Base-by-base conservation (phyloP, 2,113 vertebrate species). In the Stegastes partitus region DNA sequence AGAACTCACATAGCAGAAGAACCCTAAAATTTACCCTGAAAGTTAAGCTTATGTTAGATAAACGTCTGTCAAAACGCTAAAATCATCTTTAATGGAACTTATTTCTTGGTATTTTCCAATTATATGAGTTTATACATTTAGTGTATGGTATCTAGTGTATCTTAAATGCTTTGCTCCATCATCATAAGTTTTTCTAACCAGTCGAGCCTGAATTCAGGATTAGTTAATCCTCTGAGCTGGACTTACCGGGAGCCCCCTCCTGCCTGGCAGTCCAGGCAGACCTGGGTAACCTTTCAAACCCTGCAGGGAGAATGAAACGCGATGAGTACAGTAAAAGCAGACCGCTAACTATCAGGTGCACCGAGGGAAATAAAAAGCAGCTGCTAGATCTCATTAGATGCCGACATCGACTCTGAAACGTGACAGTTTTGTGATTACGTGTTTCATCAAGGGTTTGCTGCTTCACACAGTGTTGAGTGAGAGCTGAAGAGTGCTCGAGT, bases 231-330 rank as follows among this genome's bases (percentile, higher is more conserved):
- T 34, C 10, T 49, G 2, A 6, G 1, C 31, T 25, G 9, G 28
- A 77, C 96, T 94, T 79, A 98, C 97, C 3, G 95, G 95, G 6
- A 86, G 49, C 1, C 97, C 97, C 0, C 63, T 93, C 0, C 19
- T 77, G 19, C 97, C 97, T 50, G 89, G 77, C 34, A 86, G 71
- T 53, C 97, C 97, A 1, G 93, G 90, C 5, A 77, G 86, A 54
- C 97, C 97, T 0, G 86, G 90, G 77, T 95, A 95, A 25, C 97
- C 97, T 92, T 96, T 96, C 11, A 93, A 94, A 18, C 97, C 97
- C 97, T 97, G 87, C 37, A 39, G 0, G 15, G 22, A 84, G 8
- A 71, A 73, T 56, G 14, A 47, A 31, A 66, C 3, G 14, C 22
- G 8, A 70, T 68, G 9, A 82, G 26, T 56, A 19, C n/a, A 54